Conservation (phyloP, 2,888 invertebrate genomes). For the Ophonus ardosiacus region DNA sequence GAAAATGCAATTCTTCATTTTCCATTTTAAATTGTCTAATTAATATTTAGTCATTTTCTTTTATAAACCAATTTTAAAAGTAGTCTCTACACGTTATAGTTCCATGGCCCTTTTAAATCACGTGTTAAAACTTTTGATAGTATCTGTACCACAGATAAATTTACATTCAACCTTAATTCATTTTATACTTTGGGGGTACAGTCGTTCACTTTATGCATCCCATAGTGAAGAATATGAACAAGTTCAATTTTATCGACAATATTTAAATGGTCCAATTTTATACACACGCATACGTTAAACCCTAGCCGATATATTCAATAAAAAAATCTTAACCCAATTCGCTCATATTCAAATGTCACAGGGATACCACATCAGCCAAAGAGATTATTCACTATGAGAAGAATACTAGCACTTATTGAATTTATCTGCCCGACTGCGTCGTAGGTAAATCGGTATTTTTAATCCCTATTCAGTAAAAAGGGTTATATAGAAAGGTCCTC, state of each 20-base stretch:
- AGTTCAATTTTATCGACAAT: neutral
- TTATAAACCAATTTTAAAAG: neutral
- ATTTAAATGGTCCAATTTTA: constrained; percentile 36
- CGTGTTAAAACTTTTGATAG: constrained; percentile 30
- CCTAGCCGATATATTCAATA: constrained; percentile 60
- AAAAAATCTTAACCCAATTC: constrained; percentile 61
- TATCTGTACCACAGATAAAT: constrained; percentile 47
- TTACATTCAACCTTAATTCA: constrained; percentile 26
- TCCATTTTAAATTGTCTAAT: too few species aligned
- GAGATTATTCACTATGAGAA: constrained; percentile 7
- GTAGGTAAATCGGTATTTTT: constrained; percentile 49
- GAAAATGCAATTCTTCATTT: too few species aligned
- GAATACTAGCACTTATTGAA: neutral
- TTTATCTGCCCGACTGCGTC: constrained; percentile 9
- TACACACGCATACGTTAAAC: constrained; percentile 49
- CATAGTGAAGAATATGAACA: neutral
- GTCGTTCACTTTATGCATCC: neutral
- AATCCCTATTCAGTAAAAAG: constrained; percentile 60
- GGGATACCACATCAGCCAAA: constrained; percentile 15
- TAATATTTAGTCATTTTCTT: too few species aligned
- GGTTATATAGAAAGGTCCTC: constrained; percentile 52
- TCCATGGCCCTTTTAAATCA: neutral
- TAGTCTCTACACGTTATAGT: neutral
- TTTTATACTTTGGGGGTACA: constrained; percentile 20
- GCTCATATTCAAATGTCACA: constrained; percentile 59